These are phyloP conservation scores for Antechinus flavipes DNA, from an alignment of 2,113 vertebrate genomes.

Conservation along the genomic window DNA sequence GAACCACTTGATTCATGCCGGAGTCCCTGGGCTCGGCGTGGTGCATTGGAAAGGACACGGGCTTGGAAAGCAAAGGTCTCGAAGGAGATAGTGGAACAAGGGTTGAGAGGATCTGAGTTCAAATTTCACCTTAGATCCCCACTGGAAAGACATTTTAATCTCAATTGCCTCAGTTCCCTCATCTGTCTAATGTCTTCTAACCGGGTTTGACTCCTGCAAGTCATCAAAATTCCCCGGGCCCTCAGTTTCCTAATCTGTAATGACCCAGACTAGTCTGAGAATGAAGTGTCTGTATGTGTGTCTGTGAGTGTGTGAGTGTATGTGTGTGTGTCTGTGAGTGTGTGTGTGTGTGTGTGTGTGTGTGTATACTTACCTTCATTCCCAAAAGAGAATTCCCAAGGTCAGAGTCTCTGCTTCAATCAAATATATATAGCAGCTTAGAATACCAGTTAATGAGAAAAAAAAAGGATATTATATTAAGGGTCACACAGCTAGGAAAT, in stretches of 20 bases:
- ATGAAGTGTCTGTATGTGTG: neutral
- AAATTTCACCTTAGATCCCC: neutral
- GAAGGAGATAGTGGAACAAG: neutral
- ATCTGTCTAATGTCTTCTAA: neutral
- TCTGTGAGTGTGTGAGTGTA: too few relatives aligned
- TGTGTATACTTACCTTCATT: neutral
- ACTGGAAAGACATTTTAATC: neutral
- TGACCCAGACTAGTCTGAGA: neutral
- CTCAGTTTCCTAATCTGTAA: neutral
- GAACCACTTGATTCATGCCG: neutral
- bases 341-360: neutral
- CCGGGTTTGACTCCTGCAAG: neutral
- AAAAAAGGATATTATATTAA: too few relatives aligned
- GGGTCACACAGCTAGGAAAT: too few relatives aligned
- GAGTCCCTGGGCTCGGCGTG: neutral
- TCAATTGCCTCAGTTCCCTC: neutral
- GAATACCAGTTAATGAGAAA: neutral
- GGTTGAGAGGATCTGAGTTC: neutral
- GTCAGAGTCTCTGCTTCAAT: neutral
- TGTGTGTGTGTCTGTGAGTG: too few relatives aligned
- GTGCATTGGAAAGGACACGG: neutral
- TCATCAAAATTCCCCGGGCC: neutral
- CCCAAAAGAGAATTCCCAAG: neutral
- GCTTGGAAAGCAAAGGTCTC: neutral
- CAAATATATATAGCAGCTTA: neutral